These are phyloP conservation scores for Trematomus bernacchii DNA, from an alignment of 2,797 vertebrate genomes.

Conservation along the genomic window DNA sequence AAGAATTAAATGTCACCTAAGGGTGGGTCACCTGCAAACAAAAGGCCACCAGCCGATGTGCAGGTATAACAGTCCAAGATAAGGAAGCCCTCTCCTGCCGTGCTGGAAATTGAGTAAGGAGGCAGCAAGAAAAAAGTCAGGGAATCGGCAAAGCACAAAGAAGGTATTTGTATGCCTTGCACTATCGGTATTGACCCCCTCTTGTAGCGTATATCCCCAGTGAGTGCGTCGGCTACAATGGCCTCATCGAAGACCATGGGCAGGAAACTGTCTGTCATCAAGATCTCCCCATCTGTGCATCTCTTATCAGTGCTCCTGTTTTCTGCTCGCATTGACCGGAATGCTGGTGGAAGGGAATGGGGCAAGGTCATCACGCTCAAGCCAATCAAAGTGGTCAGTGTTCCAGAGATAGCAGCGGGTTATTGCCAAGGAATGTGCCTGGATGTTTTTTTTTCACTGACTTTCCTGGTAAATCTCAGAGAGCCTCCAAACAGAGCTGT, in stretches of 20 bases:
- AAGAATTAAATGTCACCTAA: conserved; percentile 91
- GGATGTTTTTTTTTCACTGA: conserved; percentile 47
- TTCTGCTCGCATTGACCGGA: conserved; percentile 75
- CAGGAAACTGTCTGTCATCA: conserved; percentile 79
- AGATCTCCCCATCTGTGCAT: conserved; percentile 71
- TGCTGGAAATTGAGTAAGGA: conserved; percentile 84
- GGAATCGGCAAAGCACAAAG: conserved; percentile 77
- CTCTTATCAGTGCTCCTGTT: conserved; percentile 77
- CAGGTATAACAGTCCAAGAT: conserved; percentile 83
- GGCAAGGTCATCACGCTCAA: conserved; percentile 80
- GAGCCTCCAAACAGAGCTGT: conserved; percentile 49
- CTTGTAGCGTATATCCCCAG: conserved; percentile 78
- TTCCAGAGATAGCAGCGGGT: conserved; percentile 73
- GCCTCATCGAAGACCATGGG: conserved; percentile 78
- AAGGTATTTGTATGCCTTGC: conserved; percentile 80
- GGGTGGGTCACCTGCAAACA: conserved; percentile 86
- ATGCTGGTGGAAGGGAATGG: conserved; percentile 72
- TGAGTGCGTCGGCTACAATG: conserved; percentile 78
- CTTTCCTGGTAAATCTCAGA: conserved; percentile 55
- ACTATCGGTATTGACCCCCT: conserved; percentile 77
- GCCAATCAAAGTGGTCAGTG: conserved; percentile 81
- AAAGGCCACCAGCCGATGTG: conserved; percentile 81
- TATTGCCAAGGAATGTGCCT: conserved; percentile 72
- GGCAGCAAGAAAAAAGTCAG: conserved; percentile 60
- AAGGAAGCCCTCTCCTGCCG: conserved; percentile 77